Conservation (phyloP, 2,888 invertebrate species). For the Tenodera sinensis region DNA sequence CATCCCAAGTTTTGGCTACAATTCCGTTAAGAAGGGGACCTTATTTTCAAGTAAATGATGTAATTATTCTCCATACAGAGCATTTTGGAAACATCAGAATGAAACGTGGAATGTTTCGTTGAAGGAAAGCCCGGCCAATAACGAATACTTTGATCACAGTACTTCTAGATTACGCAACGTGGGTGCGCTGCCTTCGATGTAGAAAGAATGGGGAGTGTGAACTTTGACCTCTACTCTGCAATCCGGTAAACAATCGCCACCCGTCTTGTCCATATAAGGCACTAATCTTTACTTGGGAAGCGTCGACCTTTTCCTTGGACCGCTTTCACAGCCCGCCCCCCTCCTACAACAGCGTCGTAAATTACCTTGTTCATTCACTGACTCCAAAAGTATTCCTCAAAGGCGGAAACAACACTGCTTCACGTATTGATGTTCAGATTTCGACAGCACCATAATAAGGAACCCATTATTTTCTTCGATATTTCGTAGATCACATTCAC, state of each 20-base stretch:
- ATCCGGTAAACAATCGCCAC: neutral
- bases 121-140: neutral
- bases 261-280: neutral
- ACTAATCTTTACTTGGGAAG: neutral
- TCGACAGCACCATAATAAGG: no score
- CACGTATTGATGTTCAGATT: no score
- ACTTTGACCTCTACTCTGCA: neutral
- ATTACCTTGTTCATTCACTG: neutral
- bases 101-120: neutral
- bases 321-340: neutral
- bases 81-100: no score
- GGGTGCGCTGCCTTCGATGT: neutral
- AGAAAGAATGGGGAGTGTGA: neutral
- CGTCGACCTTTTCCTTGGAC: neutral
- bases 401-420: neutral
- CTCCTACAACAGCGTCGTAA: neutral
- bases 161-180: neutral
- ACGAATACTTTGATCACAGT: neutral
- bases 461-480: no score
- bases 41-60: no score
- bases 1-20: no score
- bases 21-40: no score
- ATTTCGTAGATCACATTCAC: no score
- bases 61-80: no score
- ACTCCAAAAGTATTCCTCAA: neutral